Base-by-base conservation (phyloP, 2,113 vertebrate genomes). In the Ceuthmochares aereus region DNA sequence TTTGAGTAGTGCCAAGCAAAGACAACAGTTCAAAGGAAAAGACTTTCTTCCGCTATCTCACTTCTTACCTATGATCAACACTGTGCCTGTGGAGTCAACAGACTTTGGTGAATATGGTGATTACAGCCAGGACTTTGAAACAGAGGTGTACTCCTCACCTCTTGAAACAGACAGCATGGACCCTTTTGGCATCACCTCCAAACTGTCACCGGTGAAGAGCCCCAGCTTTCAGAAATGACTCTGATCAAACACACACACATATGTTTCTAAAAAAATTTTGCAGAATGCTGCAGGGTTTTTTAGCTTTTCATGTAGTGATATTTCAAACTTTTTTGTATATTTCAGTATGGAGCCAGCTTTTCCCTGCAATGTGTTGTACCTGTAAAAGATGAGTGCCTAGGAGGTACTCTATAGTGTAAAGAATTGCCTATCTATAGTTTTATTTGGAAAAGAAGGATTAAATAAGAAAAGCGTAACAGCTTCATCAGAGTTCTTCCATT, bases 181-280 rank as follows among this genome's bases (percentile, higher is more conserved):
- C 67, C 98, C 98, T 3, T 98, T 99, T 27, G 98, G 99, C 69
- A 98, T 98, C 14, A 95, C 98, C 49, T 98, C 98, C 34, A 98
- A 98, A 67, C 94, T 98, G 27, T 96, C 96, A 0, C 94, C 96
- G 1, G 98, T 99, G 69, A 98, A 98, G 64, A 99, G 99, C 55
- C 99, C 99, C 58, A 99, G 99, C 95, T 99, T 99, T 84, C 98
- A 98, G 90, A 98, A 99, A 64, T 99, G 98, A 98, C 97, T 14
- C 10, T 83, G 84, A 34, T 27, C 37, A 37, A 43, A 69, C 32
- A 25, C 2, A 19, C 3, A 0, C 40, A 40, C 40, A 40, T 12
- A 40, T 1, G 8, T 36, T 58, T 68, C 68, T 27, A 6, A 68
- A 56, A 68, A 89, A 86, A 40, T 15, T 7, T 1, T 40, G 23